Evolutionary conservation across 1,140 invertebrate genomes (phyloP), one percentile per base, ranked within the genome.

Genomic region (Drosophila simulans): DNA sequence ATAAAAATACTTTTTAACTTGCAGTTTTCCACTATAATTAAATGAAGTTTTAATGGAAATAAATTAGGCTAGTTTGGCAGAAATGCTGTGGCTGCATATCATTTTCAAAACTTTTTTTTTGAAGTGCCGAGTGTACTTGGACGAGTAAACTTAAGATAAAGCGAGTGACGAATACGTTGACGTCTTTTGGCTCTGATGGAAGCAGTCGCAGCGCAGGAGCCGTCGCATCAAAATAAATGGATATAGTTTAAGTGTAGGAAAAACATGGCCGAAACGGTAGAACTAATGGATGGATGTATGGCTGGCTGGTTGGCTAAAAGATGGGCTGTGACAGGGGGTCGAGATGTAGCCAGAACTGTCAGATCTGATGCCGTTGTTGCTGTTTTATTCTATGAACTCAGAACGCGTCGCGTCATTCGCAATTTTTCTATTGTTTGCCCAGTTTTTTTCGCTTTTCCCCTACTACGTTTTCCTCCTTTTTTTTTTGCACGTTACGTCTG

Each of bases 261-360:
- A 76, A 84, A 72, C 80, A 79, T 80, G 62, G 54, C 72, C 72
- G 66, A 73, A 85, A 69, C 72, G 81, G 72, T 80, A 64, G 31
- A 54, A 56, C 73, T 85, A 86, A 85, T 86, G 81, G 81, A 80
- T 80, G 63, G 71, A 77, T 78, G 66, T 63, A 77, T 73, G 74
- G 66, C 72, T 86, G 81, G 72, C 55, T 68, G 57, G 46, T 45
- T 77, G 77, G 56, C 59, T 66, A 66, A 58, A 52, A 66, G 75
- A 75, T 63, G 62, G 69, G 52, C 54, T 49, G 22, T 46, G 53
- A 62, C 55, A 56, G 58, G 55, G 46, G 49, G 48, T 56, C 53
- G 46, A 43, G 66, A 37, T 52, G 42, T 40, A 48, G 42, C 37
- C 51, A 52, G 42, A 65, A 57, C 57, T 74, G 69, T 74, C 75